phyloP scores from a whole-genome alignment of 1,140 invertebrate genomes.

The Sarcophaga bullata region DNA sequence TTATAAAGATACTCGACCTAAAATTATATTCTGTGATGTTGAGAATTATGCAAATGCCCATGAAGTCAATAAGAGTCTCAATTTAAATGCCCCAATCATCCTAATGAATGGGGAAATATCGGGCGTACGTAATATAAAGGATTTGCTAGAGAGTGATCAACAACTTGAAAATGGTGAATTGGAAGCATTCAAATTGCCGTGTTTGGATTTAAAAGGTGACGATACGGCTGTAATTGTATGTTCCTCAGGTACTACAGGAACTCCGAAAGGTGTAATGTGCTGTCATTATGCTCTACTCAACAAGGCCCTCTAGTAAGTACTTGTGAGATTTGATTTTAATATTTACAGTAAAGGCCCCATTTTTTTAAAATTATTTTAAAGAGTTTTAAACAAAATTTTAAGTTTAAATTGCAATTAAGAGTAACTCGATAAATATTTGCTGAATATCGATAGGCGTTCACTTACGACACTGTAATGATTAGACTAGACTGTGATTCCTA shows the following conservation, averaged over 20 bases:
- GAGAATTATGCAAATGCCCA: conserved; percentile 51
- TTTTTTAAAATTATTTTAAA: no score
- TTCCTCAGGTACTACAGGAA: conserved; percentile 80
- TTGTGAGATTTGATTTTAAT: no score
- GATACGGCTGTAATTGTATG: conserved; percentile 64
- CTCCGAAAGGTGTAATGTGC: conserved; percentile 80
- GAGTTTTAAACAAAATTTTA: neutral
- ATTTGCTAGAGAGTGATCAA: conserved; percentile 32
- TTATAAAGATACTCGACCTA: conserved; percentile 57
- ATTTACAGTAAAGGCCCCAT: no score
- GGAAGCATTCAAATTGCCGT: conserved; percentile 50
- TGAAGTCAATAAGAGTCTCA: conserved; percentile 48
- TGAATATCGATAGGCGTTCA: no score
- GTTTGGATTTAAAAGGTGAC: conserved; percentile 54
- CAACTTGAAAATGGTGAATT: neutral
- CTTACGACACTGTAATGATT: no score
- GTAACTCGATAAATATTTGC: no score
- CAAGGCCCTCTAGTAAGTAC: conserved; percentile 55
- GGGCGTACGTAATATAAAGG: conserved; percentile 54
- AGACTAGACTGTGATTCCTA: no score
- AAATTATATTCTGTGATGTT: conserved; percentile 61
- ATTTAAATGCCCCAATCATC: conserved; percentile 52
- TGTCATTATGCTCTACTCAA: conserved; percentile 69
- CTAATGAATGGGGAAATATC: conserved; percentile 52
- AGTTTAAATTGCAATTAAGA: no score